A percentile compares a stretch with the other conserved stretches of the same genome.
These are phyloP conservation scores for Pelobates cultripes DNA, from an alignment of 2,797 vertebrate genomes.

Conservation along the genomic window DNA sequence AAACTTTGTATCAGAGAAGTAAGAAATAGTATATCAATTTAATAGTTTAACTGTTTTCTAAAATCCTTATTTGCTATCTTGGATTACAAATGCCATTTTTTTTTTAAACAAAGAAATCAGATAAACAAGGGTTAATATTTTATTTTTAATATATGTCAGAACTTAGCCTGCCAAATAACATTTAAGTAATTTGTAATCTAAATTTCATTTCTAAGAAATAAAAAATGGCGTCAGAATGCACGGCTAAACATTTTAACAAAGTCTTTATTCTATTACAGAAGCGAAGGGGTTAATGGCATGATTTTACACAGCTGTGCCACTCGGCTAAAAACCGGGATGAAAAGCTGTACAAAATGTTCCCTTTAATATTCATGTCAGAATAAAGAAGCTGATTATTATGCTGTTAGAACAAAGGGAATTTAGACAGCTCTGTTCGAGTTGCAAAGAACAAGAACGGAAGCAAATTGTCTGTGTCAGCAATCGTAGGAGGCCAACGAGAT, in stretches of 20 bases:
- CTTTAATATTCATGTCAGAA: conserved; percentile 58
- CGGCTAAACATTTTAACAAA: no score
- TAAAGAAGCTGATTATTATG: conserved; percentile 57
- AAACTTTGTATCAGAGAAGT: no score
- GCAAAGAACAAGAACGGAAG: conserved; percentile 52
- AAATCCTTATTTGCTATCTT: no score
- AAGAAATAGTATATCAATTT: no score
- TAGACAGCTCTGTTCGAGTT: conserved; percentile 53
- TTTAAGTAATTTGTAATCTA: no score
- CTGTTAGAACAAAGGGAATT: conserved; percentile 55
- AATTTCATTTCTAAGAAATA: no score
- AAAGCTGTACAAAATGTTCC: conserved; percentile 57
- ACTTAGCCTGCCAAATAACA: no score
- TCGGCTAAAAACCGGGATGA: conserved; percentile 51
- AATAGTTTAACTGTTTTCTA: no score
- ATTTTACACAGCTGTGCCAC: conserved; percentile 50
- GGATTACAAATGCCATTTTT: no score
- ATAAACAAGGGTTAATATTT: neutral
- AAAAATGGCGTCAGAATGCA: no score
- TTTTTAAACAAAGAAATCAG: neutral
- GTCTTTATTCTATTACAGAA: neutral
- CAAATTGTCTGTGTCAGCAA: conserved; percentile 50
- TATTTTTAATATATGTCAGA: neutral
- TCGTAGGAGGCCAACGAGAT: conserved; percentile 43
- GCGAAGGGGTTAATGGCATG: conserved; percentile 43